These are phyloP conservation scores for Drosophila erecta DNA, from an alignment of 1,140 invertebrate genomes.

Conservation along the genomic window DNA sequence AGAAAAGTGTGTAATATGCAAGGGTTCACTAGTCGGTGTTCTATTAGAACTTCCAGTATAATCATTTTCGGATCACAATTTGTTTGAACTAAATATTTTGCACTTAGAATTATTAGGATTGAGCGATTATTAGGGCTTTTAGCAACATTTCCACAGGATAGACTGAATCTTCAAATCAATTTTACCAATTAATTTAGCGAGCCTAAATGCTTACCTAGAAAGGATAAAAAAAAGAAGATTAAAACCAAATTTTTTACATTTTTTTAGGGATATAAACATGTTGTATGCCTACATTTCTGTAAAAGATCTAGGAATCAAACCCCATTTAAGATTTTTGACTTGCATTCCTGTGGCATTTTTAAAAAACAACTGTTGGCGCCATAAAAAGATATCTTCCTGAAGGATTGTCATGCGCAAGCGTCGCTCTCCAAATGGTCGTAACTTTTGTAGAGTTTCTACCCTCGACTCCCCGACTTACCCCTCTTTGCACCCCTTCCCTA, in stretches of 20 bases:
- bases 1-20: conserved; percentile 4
- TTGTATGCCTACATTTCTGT: neutral
- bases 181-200: too few relatives aligned
- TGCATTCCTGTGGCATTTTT: conserved; percentile 6
- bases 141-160: too few relatives aligned
- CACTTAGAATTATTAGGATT: too few relatives aligned
- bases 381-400: conserved; percentile 13
- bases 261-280: too few relatives aligned
- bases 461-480: neutral
- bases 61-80: neutral
- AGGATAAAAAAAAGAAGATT: too few relatives aligned
- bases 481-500: neutral
- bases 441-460: conserved; percentile 59
- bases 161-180: too few relatives aligned
- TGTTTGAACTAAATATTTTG: neutral
- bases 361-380: conserved; percentile 52
- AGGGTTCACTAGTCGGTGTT: conserved; percentile 3
- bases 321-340: neutral
- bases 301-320: neutral
- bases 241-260: too few relatives aligned
- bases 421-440: conserved; percentile 50
- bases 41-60: neutral
- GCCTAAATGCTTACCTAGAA: too few relatives aligned
- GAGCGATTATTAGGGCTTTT: too few relatives aligned
- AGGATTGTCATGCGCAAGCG: conserved; percentile 55